Evolutionary conservation across 2,113 vertebrate genomes (phyloP).

Genomic region (Rhinichthys klamathensis): DNA sequence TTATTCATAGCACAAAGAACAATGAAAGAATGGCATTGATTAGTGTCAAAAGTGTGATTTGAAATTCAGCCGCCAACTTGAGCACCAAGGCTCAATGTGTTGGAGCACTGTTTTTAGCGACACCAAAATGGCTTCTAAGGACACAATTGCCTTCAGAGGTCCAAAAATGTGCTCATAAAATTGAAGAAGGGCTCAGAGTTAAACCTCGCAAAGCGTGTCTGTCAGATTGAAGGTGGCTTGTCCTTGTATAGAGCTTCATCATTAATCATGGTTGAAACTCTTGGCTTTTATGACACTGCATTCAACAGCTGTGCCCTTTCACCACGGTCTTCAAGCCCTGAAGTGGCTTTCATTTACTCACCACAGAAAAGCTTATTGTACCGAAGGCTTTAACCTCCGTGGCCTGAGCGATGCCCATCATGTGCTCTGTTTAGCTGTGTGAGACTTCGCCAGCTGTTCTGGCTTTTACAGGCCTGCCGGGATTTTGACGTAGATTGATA

Average conservation of each 20-base stretch:
- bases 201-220: background rate
- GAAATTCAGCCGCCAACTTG: background rate
- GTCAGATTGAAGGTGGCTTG: conserved; percentile 37
- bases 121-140: background rate
- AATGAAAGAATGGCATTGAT: background rate
- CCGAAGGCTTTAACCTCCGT: conserved; percentile 23
- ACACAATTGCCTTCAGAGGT: background rate
- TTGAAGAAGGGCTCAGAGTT: background rate
- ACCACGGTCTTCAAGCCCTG: conserved; percentile 19
- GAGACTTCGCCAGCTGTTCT: conserved; percentile 40
- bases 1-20: background rate
- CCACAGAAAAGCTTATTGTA: conserved; percentile 41
- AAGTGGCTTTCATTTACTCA: conserved; percentile 41
- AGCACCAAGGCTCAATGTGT: background rate
- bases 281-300: conserved; percentile 14
- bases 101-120: background rate
- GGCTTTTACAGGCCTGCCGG: conserved; percentile 34
- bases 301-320: conserved; percentile 44
- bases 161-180: background rate
- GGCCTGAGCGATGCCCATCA: conserved; percentile 38
- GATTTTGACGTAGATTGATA: conserved; percentile 41
- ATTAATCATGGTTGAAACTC: conserved; percentile 37
- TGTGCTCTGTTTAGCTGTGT: conserved; percentile 30
- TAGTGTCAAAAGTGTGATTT: background rate
- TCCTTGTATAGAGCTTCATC: conserved; percentile 24